These are phyloP conservation scores for Amblyjoppa fuscipennis DNA, from an alignment of 2,888 invertebrate species.

Conservation along the genomic window DNA sequence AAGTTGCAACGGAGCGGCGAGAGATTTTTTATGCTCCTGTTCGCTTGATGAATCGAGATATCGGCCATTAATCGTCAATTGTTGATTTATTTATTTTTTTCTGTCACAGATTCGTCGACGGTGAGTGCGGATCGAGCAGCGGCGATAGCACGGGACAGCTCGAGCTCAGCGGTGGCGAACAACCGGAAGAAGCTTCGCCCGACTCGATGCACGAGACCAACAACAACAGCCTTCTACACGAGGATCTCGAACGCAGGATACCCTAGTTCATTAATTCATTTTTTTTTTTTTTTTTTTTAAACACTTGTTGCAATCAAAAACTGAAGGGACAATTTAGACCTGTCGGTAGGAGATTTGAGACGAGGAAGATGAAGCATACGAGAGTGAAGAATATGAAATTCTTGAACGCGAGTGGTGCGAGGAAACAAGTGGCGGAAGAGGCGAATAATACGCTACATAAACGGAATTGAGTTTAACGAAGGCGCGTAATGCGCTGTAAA, in stretches of 20 bases:
- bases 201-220: constrained; percentile 85
- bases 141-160: constrained; percentile 84
- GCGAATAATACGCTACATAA: background rate
- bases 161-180: constrained; percentile 83
- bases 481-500: background rate
- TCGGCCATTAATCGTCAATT: background rate
- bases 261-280: constrained; percentile 71
- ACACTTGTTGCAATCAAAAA: constrained; percentile 36
- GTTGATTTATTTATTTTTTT: background rate
- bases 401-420: background rate
- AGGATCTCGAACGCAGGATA: constrained; percentile 86
- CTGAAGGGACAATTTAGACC: background rate
- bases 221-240: constrained; percentile 87
- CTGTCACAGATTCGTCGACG: constrained; percentile 82
- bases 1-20: background rate
- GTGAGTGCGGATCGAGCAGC: constrained; percentile 84
- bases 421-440: background rate
- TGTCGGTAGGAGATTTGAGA: background rate
- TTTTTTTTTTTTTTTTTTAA: constrained; percentile 12
- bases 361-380: background rate
- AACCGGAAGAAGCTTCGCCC: constrained; percentile 82
- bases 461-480: constrained; percentile 4
- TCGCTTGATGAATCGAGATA: background rate
- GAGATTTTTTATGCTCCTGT: background rate
- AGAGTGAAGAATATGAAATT: background rate